Base-by-base conservation (phyloP, 1,140 invertebrate species). In the Akabosia matsudoensis region DNA sequence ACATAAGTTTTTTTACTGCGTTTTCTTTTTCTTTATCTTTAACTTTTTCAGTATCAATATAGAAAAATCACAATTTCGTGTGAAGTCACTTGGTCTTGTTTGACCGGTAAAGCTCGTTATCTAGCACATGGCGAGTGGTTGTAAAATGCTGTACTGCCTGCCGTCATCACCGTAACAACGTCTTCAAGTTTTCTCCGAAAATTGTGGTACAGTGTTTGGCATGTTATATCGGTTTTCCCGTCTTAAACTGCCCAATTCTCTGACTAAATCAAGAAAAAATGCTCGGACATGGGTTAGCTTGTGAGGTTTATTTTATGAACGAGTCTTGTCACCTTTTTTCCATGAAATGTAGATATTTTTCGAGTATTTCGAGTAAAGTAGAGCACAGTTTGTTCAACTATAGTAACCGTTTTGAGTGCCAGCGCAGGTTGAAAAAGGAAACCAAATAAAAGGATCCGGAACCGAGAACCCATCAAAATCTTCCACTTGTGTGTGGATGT, bases 371-470 rank as follows among this genome's bases (percentile, higher is more conserved):
- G 24, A 16, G 24, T 22, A 61, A 61, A 61, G 54, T 61, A n/a
- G 54, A 51, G n/a, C 10, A 51, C 10, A 10, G 10, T 51, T 51
- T 51, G 10, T 51, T 51, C n/a, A 13, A 13, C 45, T 51, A 10
- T 51, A 51, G 45, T 51, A n/a, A 10, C n/a, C n/a, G 24, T 61
- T 61, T 61, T 30, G 28, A 67, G 61, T 67, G 61, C 26, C 61
- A 67, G 31, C 24, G n/a, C 61, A 67, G 30, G 31, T 24, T 67
- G 61, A 67, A 67, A 67, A 30, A 67, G 61, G 30, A 67, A 67
- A 67, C 61, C 61, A 67, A 67, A 67, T 67, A 67, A 67, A 67
- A 31, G 61, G 26, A 67, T 31, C 61, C 61, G 61, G 61, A 67
- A 67, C 61, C 61, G 26, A 10, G 31, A 67, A 67, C 26, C 61